phyloP scores from a whole-genome alignment of 2,888 invertebrate species.

The Callosobruchus maculatus region DNA sequence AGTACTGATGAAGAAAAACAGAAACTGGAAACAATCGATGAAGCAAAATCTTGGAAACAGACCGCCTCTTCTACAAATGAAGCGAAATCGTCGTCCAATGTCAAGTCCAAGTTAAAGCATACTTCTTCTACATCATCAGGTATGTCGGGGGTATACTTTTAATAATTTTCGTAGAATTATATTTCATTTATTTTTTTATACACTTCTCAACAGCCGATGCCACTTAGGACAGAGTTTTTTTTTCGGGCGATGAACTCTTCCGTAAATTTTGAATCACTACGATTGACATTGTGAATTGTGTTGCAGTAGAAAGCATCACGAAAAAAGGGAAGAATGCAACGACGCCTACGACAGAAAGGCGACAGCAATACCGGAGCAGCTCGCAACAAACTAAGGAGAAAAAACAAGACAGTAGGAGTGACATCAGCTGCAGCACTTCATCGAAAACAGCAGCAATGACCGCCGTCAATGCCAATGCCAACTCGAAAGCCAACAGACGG shows the following conservation, averaged over 20 bases:
- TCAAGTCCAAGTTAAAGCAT: constrained; percentile 35
- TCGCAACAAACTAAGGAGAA: constrained; percentile 1
- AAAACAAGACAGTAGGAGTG: constrained; percentile 26
- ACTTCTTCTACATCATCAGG: constrained; percentile 47
- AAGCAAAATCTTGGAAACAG: constrained; percentile 45
- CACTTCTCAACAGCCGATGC: no score
- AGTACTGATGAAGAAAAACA: constrained; percentile 42
- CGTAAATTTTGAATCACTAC: no score
- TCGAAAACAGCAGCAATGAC: no score
- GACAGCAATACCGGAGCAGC: not conserved
- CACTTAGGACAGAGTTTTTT: no score
- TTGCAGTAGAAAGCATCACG: not conserved
- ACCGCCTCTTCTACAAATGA: constrained; percentile 24
- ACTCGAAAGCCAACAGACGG: constrained; percentile 48
- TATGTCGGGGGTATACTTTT: not conserved
- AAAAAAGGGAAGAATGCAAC: not conserved
- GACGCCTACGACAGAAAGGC: not conserved
- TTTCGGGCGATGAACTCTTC: no score
- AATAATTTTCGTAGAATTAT: not conserved
- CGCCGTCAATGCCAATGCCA: no score
- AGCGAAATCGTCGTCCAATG: constrained; percentile 12
- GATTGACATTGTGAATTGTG: no score
- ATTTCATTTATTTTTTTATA: no score
- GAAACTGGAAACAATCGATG: constrained; percentile 46
- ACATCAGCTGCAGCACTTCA: constrained; percentile 10